Evolutionary conservation across 2,888 invertebrate genomes (phyloP), one percentile per base, ranked within the genome.

Genomic region (Auanema sp.): DNA sequence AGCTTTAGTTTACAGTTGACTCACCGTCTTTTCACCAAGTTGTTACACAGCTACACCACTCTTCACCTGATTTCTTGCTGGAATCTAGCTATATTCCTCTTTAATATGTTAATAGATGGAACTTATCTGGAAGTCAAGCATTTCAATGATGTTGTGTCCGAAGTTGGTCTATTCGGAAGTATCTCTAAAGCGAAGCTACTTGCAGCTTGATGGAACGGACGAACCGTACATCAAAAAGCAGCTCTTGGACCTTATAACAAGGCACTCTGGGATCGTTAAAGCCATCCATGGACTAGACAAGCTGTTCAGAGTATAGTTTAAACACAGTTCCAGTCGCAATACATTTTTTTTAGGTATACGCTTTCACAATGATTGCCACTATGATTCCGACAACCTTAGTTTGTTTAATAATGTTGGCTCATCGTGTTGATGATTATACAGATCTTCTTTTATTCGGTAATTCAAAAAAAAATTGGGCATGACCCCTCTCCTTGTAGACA

Each of bases 301-400:
- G 8, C 33, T 33, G 3, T 33, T 33, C 33, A 33, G 33, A 33
- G 33, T 33, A 33, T 33, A 33, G 4, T 33, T 33, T 8, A 5
- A 8, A 33, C 8, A 33, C 8, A 33, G 33, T 33, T 33, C 33
- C 8, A 33, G 33, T 33, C 8, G 8, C 3, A 33, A 3, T 3
- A 47, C 5, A 5, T 16, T 10, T 16, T 5, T 47, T 21, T 6
- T 21, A 61, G 61, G 25, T 47, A 12, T 62, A 62, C 42, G 43
- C 62, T 8, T 62, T 62, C 24, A 18, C 53, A 0, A 62, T 62
- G 62, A 44, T 62, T 1, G 56, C 62, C 14, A 57, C 62, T 14
- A 50, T 57, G 42, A 62, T 62, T 24, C 62, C 62, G 23, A 57
- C 56, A 1, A 57, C 57, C 18, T 25, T 62, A 5, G 41, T 57